Evolutionary conservation across 2,113 vertebrate species (phyloP), one percentile per base, ranked within the genome.

Genomic region (Ranitomeya imitator): DNA sequence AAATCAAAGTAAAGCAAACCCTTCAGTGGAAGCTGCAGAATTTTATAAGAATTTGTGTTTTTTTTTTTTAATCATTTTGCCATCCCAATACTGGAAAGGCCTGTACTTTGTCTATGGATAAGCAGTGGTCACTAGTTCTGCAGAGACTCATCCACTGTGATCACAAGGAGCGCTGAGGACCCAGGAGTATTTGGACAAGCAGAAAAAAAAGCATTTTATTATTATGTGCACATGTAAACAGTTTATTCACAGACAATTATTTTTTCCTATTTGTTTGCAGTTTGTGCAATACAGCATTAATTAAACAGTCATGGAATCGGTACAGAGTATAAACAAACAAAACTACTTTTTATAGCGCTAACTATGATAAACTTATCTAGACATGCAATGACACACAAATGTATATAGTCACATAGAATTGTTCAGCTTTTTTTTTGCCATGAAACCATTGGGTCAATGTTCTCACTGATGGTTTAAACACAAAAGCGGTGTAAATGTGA

Each of bases 201-300:
- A 76, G 73, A 83, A 11, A 45, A 31, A 83, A 83, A 83, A 19
- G 26, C 67, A 55, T 57, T 74, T 85, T 23, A 69, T 69, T 83
- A 15, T 69, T 69, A n/a, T 69, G 37, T 76, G 23, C 52, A 85
- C 21, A 45, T 76, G 83, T 74, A 85, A 85, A 85, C 69, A 76
- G 52, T 85, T 76, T 85, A 85, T 85, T 67, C 60, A 76, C 73
- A 83, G 60, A 67, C 37, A 52, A n/a, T 69, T 67, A n/a, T 69
- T 67, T 54, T 67, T 69, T 65, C 15, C 19, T 7, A 15, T 52
- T 67, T 85, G 74, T 74, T 59, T 74, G 60, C 54, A 73, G n/a
- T 76, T 74, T 85, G 21, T 57, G 26, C 52, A 85, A 85, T 57
- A 59, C 67, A 85, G 52, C 83, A 59, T 59, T 61, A 60, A 85